Base-by-base conservation (phyloP, 1,140 invertebrate genomes). In the Drosophila kohkoa region DNA sequence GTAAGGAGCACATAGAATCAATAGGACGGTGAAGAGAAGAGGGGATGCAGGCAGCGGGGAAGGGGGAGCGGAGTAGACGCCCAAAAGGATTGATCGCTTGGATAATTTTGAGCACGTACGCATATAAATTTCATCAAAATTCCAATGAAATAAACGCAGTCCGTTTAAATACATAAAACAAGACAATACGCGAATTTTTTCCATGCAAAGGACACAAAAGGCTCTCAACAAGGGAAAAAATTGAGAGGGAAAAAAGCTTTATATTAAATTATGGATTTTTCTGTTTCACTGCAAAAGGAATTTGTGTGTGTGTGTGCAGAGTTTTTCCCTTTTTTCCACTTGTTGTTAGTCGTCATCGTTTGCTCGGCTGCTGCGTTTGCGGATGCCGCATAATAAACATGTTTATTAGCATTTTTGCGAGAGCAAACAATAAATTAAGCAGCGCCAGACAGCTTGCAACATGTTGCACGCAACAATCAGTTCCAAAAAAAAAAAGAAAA, bases 121-220 rank as follows among this genome's bases (percentile, higher is more conserved):
- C 85, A 88, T 88, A 88, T 88, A 88, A 88, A 88, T 88, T 88
- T 88, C 85, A 88, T 88, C 85, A 88, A 88, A 88, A 88, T 88
- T 88, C 85, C 85, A 66, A 57, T 57, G 83, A 72, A 83, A 85
- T 83, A 80, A 72, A 68, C 75, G 75, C 74, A 62, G 59, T 28
- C 77, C 77, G 69, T 88, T 88, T 79, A 88, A 88, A 77, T 69
- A 55, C 46, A 15, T n/a, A 54, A 5, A 57, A 13, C 15, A 11
- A 67, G 80, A 75, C 80, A 80, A 76, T 81, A 49, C 58, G 59
- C 25, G 67, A 65, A 52, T 66, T 32, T 28, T 25, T 25, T 13
- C 7, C 16, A 13, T 64, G 28, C 67, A 68, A 72, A 79, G 64
- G 67, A 76, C 73, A 70, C 55, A 75, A 71, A 68, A 60, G 66